Evolutionary conservation across 2,113 vertebrate genomes (phyloP).

Genomic region (Syrmaticus mikado): DNA sequence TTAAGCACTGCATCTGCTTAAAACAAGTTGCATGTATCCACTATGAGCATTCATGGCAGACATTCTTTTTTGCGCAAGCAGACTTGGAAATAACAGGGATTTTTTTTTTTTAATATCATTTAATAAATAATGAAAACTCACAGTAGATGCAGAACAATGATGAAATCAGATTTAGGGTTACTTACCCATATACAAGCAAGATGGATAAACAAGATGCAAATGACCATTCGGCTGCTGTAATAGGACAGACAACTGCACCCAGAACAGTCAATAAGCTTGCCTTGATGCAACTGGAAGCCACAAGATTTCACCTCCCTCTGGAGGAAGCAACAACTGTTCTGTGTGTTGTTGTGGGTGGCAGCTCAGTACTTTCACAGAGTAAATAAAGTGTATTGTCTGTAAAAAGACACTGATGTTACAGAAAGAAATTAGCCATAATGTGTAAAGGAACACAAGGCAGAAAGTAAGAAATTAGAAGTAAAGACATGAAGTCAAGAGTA

Average conservation of each 20-base stretch:
- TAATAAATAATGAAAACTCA: neutral
- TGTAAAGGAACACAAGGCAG: neutral
- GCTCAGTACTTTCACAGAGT: neutral
- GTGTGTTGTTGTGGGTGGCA: fast-evolving
- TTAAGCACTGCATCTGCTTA: neutral
- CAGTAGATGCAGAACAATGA: neutral
- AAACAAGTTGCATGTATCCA: neutral
- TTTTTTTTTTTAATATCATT: too few relatives aligned
- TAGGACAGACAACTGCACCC: neutral
- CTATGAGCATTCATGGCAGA: neutral
- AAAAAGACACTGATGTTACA: neutral
- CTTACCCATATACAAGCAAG: neutral
- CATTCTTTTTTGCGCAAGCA: neutral
- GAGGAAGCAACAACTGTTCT: neutral
- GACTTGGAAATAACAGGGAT: neutral
- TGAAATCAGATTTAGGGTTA: neutral
- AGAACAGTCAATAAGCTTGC: neutral
- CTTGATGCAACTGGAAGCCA: neutral
- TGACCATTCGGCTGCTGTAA: neutral
- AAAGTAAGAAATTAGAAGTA: neutral
- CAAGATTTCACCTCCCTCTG: neutral
- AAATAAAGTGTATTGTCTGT: neutral
- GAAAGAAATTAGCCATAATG: neutral
- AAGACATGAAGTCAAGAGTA: neutral
- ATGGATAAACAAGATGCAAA: neutral